Percentiles rank a stretch among this genome's conserved stretches.
phyloP scores from a whole-genome alignment of 2,888 invertebrate species.

The Leistus spinibarbis region DNA sequence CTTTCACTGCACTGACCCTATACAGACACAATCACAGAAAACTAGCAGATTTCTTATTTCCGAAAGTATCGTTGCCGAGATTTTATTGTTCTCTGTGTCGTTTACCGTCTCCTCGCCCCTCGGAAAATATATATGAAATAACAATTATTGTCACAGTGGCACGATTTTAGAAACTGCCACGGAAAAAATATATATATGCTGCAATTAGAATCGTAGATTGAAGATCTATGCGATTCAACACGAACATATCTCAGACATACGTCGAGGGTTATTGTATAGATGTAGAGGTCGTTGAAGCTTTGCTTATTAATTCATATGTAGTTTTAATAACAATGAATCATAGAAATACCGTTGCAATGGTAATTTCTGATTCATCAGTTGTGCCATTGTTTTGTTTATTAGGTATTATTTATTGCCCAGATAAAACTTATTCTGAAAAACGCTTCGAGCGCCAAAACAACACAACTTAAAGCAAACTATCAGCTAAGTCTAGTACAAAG shows the following conservation, averaged over 20 bases:
- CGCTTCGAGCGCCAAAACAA: too few relatives aligned
- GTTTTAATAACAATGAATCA: not conserved
- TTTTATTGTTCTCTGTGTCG: conserved; percentile 29
- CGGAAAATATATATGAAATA: not conserved
- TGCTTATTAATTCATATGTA: not conserved
- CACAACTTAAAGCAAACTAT: too few relatives aligned
- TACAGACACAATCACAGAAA: conserved; percentile 1
- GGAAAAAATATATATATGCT: not conserved
- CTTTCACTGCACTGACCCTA: conserved; percentile 33
- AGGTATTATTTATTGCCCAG: too few relatives aligned
- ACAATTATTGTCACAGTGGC: conserved; percentile 26
- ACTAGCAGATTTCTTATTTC: conserved; percentile 36
- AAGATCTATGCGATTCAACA: too few relatives aligned
- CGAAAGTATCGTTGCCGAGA: conserved; percentile 24
- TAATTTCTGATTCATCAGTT: not conserved
- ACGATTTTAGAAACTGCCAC: conserved; percentile 22
- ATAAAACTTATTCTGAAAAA: too few relatives aligned
- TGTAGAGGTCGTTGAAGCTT: not conserved
- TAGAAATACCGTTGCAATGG: not conserved
- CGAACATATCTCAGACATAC: too few relatives aligned
- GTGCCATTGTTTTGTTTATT: not conserved
- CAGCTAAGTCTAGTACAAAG: too few relatives aligned
- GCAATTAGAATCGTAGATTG: too few relatives aligned
- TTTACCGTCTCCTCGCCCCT: not conserved
- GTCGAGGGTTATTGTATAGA: not conserved